Conservation (phyloP, 2,888 invertebrate genomes). For the Colletes collaris region DNA sequence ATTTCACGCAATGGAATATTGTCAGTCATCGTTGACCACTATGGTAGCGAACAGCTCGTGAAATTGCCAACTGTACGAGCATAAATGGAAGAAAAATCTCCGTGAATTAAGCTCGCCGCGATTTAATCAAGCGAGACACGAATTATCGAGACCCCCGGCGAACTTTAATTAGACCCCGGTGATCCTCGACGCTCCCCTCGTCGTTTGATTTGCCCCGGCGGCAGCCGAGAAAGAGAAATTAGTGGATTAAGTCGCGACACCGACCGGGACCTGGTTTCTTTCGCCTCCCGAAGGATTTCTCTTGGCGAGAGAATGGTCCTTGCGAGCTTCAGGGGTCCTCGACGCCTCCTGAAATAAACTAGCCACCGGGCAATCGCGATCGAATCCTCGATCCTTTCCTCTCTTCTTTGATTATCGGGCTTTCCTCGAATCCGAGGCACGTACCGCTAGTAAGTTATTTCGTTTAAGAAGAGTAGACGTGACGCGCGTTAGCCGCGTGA, state of each 20-base stretch:
- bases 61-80: too few relatives aligned
- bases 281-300: background rate
- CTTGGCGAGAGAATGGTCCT: background rate
- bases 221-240: conserved; percentile 32
- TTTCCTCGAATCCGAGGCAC: background rate
- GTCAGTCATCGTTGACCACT: too few relatives aligned
- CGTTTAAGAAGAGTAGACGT: conserved; percentile 8
- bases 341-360: conserved; percentile 17
- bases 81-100: too few relatives aligned
- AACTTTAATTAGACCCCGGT: conserved; percentile 37
- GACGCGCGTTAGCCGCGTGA: conserved; percentile 2
- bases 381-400: background rate
- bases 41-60: too few relatives aligned
- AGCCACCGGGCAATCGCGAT: background rate
- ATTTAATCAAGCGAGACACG: conserved; percentile 28
- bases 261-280: background rate
- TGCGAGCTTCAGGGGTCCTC: background rate
- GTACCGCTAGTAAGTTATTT: conserved; percentile 13
- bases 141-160: conserved; percentile 33
- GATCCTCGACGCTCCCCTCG: background rate
- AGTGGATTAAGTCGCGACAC: conserved; percentile 34
- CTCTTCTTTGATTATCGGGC: background rate
- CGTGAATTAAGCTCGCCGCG: background rate
- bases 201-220: conserved; percentile 30
- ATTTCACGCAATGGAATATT: too few relatives aligned